phyloP scores from a whole-genome alignment of 1,140 invertebrate species.

The Hylaeus anthracinus region DNA sequence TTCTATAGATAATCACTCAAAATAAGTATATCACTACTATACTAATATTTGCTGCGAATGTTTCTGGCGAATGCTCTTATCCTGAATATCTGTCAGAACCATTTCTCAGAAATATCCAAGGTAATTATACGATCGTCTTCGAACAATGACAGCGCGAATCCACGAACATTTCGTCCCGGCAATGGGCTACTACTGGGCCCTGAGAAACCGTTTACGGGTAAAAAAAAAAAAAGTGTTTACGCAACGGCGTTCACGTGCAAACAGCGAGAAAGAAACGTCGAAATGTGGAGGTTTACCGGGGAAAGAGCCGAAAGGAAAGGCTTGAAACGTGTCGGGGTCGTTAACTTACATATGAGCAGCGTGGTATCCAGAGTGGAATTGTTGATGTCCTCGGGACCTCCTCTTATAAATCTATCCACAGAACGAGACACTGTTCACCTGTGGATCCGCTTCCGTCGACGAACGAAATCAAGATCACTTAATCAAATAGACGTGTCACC shows the following conservation, averaged over 20 bases:
- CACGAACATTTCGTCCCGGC: too few relatives aligned
- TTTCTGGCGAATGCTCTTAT: too few relatives aligned
- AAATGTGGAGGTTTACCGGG: background rate
- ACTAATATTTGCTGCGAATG: too few relatives aligned
- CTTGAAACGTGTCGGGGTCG: too few relatives aligned
- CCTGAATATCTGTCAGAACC: too few relatives aligned
- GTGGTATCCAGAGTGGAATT: constrained; percentile 81
- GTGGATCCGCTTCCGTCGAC: constrained; percentile 27
- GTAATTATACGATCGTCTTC: too few relatives aligned
- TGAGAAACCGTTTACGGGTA: too few relatives aligned
- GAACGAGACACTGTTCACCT: constrained; percentile 72
- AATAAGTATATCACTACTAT: too few relatives aligned
- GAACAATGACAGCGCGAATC: too few relatives aligned
- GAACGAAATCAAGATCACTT: constrained; percentile 36
- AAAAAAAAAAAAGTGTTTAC: background rate
- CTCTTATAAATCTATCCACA: constrained; percentile 76
- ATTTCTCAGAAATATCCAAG: too few relatives aligned
- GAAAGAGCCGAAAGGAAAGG: constrained; percentile 8
- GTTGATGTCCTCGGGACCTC: constrained; percentile 74
- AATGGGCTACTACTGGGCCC: too few relatives aligned
- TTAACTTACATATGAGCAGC: constrained; percentile 79
- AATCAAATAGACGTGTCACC: constrained; percentile 31
- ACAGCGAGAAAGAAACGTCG: background rate
- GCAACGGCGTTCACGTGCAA: background rate
- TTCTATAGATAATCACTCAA: too few relatives aligned